Conservation (phyloP, 2,113 vertebrate species). For the Illadopsis cleaveri region DNA sequence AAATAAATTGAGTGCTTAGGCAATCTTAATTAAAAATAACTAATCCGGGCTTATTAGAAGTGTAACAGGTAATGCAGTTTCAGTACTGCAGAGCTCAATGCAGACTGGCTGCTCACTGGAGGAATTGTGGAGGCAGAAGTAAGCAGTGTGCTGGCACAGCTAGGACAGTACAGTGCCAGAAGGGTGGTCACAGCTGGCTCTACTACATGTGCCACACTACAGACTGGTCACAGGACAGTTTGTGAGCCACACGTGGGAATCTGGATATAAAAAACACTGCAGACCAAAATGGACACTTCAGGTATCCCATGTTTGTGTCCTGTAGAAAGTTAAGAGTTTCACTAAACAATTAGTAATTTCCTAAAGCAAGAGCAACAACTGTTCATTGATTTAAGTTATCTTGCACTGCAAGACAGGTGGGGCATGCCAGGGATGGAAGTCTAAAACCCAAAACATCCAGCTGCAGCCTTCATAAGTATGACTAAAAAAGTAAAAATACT, state of each 20-base stretch:
- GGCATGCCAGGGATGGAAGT: neutral
- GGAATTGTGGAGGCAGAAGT: neutral
- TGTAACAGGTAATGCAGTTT: neutral
- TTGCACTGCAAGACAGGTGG: neutral
- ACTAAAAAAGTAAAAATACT: neutral
- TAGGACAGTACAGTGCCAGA: neutral
- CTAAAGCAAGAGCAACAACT: neutral
- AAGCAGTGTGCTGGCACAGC: neutral
- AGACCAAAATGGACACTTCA: neutral
- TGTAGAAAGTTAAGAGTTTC: neutral
- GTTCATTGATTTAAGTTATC: neutral
- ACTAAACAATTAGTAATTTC: neutral
- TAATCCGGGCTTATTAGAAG: neutral
- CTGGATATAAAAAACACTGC: neutral
- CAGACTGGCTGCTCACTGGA: neutral
- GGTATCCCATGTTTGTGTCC: neutral
- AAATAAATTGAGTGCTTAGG: neutral
- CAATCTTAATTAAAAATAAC: neutral
- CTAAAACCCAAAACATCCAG: neutral
- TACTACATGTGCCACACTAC: fast-evolving
- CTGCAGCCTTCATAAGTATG: neutral
- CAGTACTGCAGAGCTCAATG: neutral
- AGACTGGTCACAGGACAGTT: neutral
- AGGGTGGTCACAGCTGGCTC: neutral
- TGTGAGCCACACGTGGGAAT: neutral